These are phyloP conservation scores for Empidonax alnorum DNA, from an alignment of 2,113 vertebrate genomes.

Conservation along the genomic window DNA sequence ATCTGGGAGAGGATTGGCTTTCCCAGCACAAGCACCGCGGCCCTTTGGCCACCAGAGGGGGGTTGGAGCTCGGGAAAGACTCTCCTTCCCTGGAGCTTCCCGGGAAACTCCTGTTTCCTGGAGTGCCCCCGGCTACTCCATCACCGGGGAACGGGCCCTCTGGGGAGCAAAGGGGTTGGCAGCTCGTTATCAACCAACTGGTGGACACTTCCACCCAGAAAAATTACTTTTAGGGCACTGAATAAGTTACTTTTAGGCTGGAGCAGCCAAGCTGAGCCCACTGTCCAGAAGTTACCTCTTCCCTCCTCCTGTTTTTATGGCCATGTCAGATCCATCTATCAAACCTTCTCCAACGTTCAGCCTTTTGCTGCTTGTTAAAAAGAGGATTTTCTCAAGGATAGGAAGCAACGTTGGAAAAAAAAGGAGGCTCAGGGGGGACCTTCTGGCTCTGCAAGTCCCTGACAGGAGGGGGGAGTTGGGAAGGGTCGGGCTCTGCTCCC, in stretches of 20 bases:
- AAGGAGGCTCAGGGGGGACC: background rate
- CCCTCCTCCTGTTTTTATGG: background rate
- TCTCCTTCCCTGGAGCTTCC: background rate
- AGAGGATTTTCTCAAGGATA: background rate
- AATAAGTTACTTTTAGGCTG: background rate
- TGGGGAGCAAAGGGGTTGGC: background rate
- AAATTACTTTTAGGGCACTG: background rate
- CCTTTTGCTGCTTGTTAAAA: background rate
- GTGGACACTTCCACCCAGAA: background rate
- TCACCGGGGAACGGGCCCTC: rapidly evolving
- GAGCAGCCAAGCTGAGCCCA: background rate
- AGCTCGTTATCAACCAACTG: rapidly evolving
- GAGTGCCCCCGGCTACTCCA: rapidly evolving
- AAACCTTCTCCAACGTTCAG: background rate
- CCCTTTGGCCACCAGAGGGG: constrained; percentile 46
- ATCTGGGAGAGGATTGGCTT: background rate
- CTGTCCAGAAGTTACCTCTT: background rate
- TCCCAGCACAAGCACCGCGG: background rate
- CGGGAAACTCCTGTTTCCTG: background rate
- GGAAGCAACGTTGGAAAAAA: background rate
- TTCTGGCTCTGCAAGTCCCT: background rate
- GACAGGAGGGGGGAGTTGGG: background rate
- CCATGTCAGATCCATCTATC: background rate
- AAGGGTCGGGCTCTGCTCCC: background rate
- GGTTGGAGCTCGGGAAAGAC: background rate